Base-by-base conservation (phyloP, 1,140 invertebrate species). In the Wiebesia pumilae region DNA sequence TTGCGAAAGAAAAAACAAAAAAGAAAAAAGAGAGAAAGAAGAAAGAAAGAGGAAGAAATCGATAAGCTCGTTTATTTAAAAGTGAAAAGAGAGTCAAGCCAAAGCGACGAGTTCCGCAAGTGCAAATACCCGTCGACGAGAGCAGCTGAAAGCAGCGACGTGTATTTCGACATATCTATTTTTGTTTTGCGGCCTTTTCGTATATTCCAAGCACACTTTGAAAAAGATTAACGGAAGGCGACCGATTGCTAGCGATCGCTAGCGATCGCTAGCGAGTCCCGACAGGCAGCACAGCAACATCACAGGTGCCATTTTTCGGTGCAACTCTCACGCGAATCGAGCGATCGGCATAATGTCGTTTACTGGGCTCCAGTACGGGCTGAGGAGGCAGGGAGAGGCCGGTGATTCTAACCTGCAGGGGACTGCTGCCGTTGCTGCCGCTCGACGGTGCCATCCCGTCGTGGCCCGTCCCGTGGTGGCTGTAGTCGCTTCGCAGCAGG, bases 401-500 rank as follows among this genome's bases (percentile, higher is more conserved):
- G 43, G 43, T 35, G 77, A 79, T 80, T 69, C 93, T 93, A 93
- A 94, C 93, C 93, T 93, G 93, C 90, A 93, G 90, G 88, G 92
- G 93, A 90, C 93, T 94, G 91, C 92, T 93, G 87, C 94, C 94
- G 88, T 95, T 95, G 92, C 94, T 94, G 87, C 94, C 94, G 89
- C 94, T 95, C 71, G 94, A 95, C 87, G 94, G 94, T 88, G 94
- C 94, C 90, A 94, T 94, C 77, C 94, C 94, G 82, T 94, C 94
- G 91, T 94, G 94, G 12, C 86, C 82, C 6, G 79, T 1, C 24
- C 85, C 85, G 87, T 95, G 94, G 87, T 94, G 94, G 88, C 93
- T 94, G 91, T 96, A 96, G 93, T 98, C 97, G 87, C 96, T 97
- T 83, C 97, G 94, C 65, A 98, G 93, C 62, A 98, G 93, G 93